These are phyloP conservation scores for Polylopha cassiicola DNA, from an alignment of 2,888 invertebrate genomes.

Conservation along the genomic window DNA sequence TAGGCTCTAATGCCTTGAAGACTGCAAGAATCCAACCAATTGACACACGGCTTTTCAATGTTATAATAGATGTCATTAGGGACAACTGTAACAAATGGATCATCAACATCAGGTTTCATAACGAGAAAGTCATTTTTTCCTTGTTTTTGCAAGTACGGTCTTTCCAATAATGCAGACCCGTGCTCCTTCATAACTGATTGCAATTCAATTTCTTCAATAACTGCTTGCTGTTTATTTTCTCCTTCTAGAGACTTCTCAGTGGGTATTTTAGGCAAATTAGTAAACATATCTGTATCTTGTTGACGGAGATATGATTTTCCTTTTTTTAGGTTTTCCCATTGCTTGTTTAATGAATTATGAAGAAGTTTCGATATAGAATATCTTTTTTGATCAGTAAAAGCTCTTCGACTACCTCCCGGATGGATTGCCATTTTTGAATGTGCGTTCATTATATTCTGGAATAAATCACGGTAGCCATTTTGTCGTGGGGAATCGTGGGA, in stretches of 20 bases:
- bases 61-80: conserved; percentile 57
- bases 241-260: conserved; percentile 18
- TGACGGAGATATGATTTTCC: too few species aligned
- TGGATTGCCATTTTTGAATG: too few species aligned
- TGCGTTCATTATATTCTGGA: too few species aligned
- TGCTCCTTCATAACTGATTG: conserved; percentile 29
- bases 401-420: too few species aligned
- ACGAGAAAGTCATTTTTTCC: conserved; percentile 57
- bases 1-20: conserved; percentile 44
- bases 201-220: too few species aligned
- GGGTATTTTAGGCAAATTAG: background rate
- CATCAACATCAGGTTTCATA: conserved; percentile 32
- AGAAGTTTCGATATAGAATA: too few species aligned
- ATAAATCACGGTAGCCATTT: background rate
- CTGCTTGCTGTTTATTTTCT: conserved; percentile 50
- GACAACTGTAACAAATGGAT: conserved; percentile 51
- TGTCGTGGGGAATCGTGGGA: background rate
- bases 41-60: conserved; percentile 56
- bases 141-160: conserved; percentile 40
- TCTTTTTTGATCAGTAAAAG: too few species aligned
- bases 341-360: too few species aligned
- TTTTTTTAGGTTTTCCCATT: too few species aligned
- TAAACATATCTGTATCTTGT: too few species aligned
- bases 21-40: conserved; percentile 63
- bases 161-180: conserved; percentile 39